Conservation (phyloP, 1,140 invertebrate species). For the Eueides isabella region DNA sequence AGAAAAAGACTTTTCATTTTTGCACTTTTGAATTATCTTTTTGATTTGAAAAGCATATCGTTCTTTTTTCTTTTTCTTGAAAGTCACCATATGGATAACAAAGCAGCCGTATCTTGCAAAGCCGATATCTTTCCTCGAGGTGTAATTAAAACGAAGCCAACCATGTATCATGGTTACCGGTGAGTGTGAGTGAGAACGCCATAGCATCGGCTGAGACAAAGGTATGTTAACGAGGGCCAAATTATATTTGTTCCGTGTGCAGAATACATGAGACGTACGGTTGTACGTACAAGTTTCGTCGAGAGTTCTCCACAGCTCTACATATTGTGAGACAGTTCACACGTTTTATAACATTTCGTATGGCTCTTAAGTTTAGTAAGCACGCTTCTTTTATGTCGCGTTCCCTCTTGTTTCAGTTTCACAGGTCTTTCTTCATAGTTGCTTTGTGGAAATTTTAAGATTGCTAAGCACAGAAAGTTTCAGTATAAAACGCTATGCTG, state of each 20-base stretch:
- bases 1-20: too few relatives aligned
- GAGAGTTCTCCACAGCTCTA: conserved; percentile 26
- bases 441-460: conserved; percentile 29
- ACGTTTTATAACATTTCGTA: conserved; percentile 39
- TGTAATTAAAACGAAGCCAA: conserved; percentile 62
- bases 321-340: conserved; percentile 30
- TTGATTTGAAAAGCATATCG: background rate
- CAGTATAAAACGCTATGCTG: conserved; percentile 21
- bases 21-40: background rate
- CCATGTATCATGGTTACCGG: conserved; percentile 46
- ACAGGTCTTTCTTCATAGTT: conserved; percentile 28
- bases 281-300: conserved; percentile 44
- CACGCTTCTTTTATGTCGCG: conserved; percentile 34
- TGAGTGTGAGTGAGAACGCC: conserved; percentile 39
- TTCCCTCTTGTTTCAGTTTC: conserved; percentile 31
- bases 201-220: conserved; percentile 35
- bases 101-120: conserved; percentile 34
- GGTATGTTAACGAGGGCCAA: conserved; percentile 59
- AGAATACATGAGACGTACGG: conserved; percentile 46
- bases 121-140: conserved; percentile 56
- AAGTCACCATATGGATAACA: conserved; percentile 2
- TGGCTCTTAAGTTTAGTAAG: conserved; percentile 34
- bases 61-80: background rate
- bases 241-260: conserved; percentile 65
- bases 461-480: conserved; percentile 17